Conservation (phyloP, 30 jellyfish, hydroid and myxozoan genomes). For the Chironex yamaguchii region DNA sequence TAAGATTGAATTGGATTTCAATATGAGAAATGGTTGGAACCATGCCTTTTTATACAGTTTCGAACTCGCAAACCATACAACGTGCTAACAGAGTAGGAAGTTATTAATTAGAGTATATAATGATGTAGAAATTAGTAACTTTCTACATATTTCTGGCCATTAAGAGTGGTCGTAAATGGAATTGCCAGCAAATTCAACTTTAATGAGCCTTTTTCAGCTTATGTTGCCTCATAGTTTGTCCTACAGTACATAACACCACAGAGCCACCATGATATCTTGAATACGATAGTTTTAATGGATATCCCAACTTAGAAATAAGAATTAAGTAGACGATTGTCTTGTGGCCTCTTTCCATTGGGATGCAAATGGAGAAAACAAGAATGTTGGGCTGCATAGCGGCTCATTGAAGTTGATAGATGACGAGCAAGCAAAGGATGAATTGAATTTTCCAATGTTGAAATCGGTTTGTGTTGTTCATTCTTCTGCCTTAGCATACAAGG, state of each 20-base stretch:
- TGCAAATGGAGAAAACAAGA: slow-evolving; percentile 37
- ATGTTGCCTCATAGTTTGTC: slow-evolving; percentile 23
- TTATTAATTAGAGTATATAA: background rate
- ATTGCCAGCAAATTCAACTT: slow-evolving; percentile 1
- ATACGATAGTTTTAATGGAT: background rate
- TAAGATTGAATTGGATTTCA: background rate
- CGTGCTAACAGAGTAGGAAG: slow-evolving; percentile 9
- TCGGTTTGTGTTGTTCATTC: slow-evolving; percentile 23
- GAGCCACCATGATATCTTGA: slow-evolving; percentile 25
- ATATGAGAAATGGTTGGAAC: slow-evolving; percentile 4
- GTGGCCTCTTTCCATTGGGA: slow-evolving; percentile 6
- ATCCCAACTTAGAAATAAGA: background rate
- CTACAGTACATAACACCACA: slow-evolving; percentile 17
- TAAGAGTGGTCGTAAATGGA: background rate
- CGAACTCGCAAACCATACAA: background rate
- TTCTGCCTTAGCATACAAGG: slow-evolving; percentile 11
- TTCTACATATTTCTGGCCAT: slow-evolving; percentile 22
- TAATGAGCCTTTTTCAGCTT: slow-evolving; percentile 5
- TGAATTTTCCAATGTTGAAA: slow-evolving; percentile 41
- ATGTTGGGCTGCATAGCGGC: slow-evolving; percentile 11
- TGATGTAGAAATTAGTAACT: slow-evolving; percentile 5
- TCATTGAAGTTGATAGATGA: slow-evolving; percentile 33
- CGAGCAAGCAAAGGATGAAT: background rate
- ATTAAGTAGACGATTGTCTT: slow-evolving; percentile 9
- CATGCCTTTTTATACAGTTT: slow-evolving; percentile 5